phyloP scores from a whole-genome alignment of 1,140 invertebrate genomes.

The Thrips palmi region DNA sequence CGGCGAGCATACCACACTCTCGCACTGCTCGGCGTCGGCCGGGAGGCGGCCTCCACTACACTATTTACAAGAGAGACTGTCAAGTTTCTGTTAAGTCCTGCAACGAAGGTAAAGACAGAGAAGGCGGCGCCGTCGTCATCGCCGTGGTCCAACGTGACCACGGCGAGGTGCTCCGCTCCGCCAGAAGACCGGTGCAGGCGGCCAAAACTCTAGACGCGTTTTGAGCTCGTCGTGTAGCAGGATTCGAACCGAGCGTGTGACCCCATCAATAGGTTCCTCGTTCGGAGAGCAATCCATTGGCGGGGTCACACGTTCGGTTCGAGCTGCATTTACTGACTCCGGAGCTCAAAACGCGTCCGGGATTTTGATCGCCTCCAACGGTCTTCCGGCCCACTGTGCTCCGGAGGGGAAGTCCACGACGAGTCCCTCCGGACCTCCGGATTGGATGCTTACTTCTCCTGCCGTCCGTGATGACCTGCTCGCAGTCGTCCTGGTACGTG shows the following conservation, averaged over 20 bases:
- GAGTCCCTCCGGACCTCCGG: neutral
- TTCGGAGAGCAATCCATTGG: too few relatives aligned
- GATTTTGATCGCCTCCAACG: too few relatives aligned
- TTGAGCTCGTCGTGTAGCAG: too few relatives aligned
- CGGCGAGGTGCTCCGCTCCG: neutral
- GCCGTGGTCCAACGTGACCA: neutral
- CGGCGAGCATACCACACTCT: too few relatives aligned
- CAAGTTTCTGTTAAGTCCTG: neutral
- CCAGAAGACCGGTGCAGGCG: too few relatives aligned
- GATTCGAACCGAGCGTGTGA: neutral
- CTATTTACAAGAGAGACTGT: neutral
- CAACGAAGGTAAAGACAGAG: constrained; percentile 1
- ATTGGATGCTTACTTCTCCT: constrained; percentile 45
- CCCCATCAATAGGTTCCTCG: neutral
- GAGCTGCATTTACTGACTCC: too few relatives aligned
- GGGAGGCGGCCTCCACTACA: too few relatives aligned
- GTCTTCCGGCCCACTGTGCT: too few relatives aligned
- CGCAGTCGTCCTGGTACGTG: constrained; percentile 44
- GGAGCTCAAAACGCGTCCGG: too few relatives aligned
- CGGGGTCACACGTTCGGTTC: too few relatives aligned
- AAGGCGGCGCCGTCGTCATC: neutral
- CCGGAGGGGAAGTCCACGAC: too few relatives aligned
- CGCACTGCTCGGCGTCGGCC: too few relatives aligned
- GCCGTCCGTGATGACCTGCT: constrained; percentile 73
- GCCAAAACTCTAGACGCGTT: neutral